Conservation (phyloP, 1,140 invertebrate species). For the Diabrotica undecimpunctata region DNA sequence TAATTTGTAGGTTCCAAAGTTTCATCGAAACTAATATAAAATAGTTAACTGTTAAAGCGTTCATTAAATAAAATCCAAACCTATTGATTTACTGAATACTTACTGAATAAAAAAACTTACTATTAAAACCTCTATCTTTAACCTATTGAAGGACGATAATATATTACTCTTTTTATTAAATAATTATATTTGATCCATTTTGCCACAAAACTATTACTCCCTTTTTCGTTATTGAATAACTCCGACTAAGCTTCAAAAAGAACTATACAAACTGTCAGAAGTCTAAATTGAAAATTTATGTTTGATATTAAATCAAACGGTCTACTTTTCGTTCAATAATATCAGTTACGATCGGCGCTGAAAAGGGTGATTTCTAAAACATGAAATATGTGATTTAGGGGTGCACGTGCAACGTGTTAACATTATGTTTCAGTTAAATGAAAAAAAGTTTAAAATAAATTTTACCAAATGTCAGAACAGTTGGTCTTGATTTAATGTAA, state of each 20-base stretch:
- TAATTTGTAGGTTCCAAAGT: too few relatives aligned
- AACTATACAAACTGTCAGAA: not conserved
- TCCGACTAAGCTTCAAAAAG: not conserved
- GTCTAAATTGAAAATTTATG: slow-evolving; percentile 3
- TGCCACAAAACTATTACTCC: not conserved
- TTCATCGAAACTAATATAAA: too few relatives aligned
- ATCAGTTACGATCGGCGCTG: not conserved
- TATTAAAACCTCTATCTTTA: too few relatives aligned
- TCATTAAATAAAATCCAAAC: too few relatives aligned
- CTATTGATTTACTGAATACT: too few relatives aligned
- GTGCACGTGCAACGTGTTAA: slow-evolving; percentile 1
- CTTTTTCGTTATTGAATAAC: slow-evolving; percentile 1
- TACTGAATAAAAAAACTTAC: too few relatives aligned
- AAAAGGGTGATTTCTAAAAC: slow-evolving; percentile 2
- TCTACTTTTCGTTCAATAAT: not conserved
- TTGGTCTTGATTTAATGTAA: too few relatives aligned
- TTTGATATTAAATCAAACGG: slow-evolving; percentile 1
- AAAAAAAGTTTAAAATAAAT: not conserved
- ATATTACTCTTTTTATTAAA: too few relatives aligned
- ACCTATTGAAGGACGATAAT: too few relatives aligned
- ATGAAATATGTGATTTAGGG: slow-evolving; percentile 2
- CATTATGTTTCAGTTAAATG: not conserved
- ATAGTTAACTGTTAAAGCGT: too few relatives aligned
- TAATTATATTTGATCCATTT: too few relatives aligned
- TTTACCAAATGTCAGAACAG: too few relatives aligned